These are phyloP conservation scores for Macaca fascicularis DNA, from an alignment of 2,113 vertebrate genomes.

Conservation along the genomic window T2T-MFA8v1.1 NC_088379.1:129650001-129650500, in stretches of 20 bases:
- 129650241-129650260: not conserved
- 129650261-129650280: constrained; percentile 34
- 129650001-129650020: not conserved
- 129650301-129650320: not conserved
- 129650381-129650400: not conserved
- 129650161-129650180: constrained; percentile 43
- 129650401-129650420: constrained; percentile 8
- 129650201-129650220: not conserved
- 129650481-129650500: not conserved
- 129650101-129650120: constrained; percentile 42
- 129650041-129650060: not conserved
- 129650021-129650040: not conserved
- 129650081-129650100: not conserved
- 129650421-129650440: not conserved
- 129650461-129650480: not conserved
- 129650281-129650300: constrained; percentile 25
- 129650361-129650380: constrained; percentile 49
- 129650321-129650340: constrained; percentile 36
- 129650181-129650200: not conserved
- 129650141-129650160: not conserved
- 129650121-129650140: not conserved
- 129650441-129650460: not conserved
- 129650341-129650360: constrained; percentile 53
- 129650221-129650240: not conserved
- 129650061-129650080: not conserved